Percentiles rank a stretch among this genome's conserved stretches.
phyloP scores from a whole-genome alignment of 1,140 invertebrate species.

The Conopomorpha cramerella region DNA sequence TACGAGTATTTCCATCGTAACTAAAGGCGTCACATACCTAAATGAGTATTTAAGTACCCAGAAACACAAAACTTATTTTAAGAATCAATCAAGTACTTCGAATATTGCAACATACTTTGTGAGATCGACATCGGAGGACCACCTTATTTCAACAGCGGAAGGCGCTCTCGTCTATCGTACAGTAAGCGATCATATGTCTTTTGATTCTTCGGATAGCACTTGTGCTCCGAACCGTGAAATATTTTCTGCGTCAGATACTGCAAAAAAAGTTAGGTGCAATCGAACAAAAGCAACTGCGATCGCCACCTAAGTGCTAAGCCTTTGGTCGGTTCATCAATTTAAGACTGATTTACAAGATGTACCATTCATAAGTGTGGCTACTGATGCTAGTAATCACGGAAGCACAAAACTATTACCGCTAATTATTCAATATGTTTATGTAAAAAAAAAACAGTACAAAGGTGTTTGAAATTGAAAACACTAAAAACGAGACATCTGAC shows the following conservation, averaged over 20 bases:
- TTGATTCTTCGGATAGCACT: conserved; percentile 1
- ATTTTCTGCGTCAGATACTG: conserved; percentile 1
- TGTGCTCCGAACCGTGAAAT: neutral
- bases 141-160: conserved; percentile 2
- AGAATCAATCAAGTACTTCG: neutral
- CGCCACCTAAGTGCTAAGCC: neutral
- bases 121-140: neutral
- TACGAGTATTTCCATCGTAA: neutral
- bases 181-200: conserved; percentile 2
- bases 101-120: neutral
- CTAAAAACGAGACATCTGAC: conserved; percentile 3
- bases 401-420: conserved; percentile 2
- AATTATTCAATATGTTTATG: conserved; percentile 2
- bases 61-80: conserved; percentile 1
- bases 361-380: neutral
- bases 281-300: conserved; percentile 4
- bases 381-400: conserved; percentile 2
- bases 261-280: neutral
- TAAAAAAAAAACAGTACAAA: neutral
- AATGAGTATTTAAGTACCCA: conserved; percentile 1
- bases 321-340: neutral
- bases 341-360: neutral
- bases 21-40: neutral
- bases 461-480: neutral
- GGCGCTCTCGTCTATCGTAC: neutral